Evolutionary conservation across 2,797 vertebrate species (phyloP).

Genomic region (Pangasius macronema): DNA sequence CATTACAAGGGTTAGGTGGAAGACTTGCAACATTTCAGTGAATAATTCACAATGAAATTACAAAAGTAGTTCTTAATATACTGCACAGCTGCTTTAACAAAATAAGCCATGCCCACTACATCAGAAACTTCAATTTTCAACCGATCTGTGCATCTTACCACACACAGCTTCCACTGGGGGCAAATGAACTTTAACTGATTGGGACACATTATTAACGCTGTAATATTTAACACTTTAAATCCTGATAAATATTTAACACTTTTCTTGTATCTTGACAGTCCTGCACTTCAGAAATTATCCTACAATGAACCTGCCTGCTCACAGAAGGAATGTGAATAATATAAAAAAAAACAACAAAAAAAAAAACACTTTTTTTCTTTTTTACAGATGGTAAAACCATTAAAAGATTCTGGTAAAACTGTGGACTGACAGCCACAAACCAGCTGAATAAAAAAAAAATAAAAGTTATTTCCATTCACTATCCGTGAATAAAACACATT

Average conservation of each 20-base stretch:
- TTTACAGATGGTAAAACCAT: constrained; percentile 40
- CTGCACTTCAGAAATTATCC: neutral
- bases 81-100: constrained; percentile 20
- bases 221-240: constrained; percentile 16
- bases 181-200: neutral
- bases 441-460: constrained; percentile 39
- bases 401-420: constrained; percentile 32
- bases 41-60: constrained; percentile 17
- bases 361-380: neutral
- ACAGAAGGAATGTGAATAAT: constrained; percentile 35
- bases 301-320: neutral
- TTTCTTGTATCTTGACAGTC: neutral
- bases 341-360: neutral
- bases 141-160: neutral
- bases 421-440: constrained; percentile 21
- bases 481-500: constrained; percentile 33
- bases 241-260: constrained; percentile 16
- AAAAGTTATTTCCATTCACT: constrained; percentile 41
- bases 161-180: neutral
- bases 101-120: constrained; percentile 8
- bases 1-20: constrained; percentile 15
- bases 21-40: constrained; percentile 32
- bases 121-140: neutral
- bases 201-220: neutral
- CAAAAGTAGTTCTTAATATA: constrained; percentile 16